Base-by-base conservation (phyloP, 1,140 invertebrate species). In the Coenobita brevimanus region DNA sequence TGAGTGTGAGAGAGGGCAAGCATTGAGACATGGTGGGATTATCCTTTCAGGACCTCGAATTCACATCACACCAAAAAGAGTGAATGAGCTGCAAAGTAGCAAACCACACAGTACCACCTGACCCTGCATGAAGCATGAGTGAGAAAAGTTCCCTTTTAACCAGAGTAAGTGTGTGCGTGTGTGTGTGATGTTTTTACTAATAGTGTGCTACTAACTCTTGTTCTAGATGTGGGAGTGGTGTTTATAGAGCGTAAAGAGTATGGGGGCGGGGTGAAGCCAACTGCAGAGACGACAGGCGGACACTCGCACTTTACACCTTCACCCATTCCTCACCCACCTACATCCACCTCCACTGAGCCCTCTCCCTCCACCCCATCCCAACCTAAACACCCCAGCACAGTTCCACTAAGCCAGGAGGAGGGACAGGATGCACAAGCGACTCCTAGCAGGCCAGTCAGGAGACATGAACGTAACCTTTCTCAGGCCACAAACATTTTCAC, bases 191-290 rank as follows among this genome's bases (percentile, higher is more conserved):
- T 85, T 6, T 50, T 50, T 50, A 89, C 88, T 89, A 89, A 89
- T 89, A 89, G 88, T 89, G 82, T 85, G 75, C 88, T 89, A 89
- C 88, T 89, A 89, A 89, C 88, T 89, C 88, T 89, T 89, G 88
- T 89, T 89, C 88, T 89, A 89, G 88, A 89, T 89, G 88, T 89
- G 88, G 88, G 88, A 89, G 88, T 89, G 88, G 88, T 89, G 88
- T 89, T 89, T 89, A 89, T 82, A 89, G 88, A 89, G 69, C 88
- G 73, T 89, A 89, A 89, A 89, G 88, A 89, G 78, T 84, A 84
- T 89, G 81, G 88, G 88, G 88, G 88, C 88, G 71, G 88, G 88
- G 88, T 84, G 88, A 89, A 89, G 88, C 64, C 82, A 85, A 60
- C 88, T 84, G 76, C 82, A 89, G 88, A 89, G 82, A 89, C 88